Evolutionary conservation across 2,888 invertebrate species (phyloP).

Genomic region (Acrocyrtus sp.): DNA sequence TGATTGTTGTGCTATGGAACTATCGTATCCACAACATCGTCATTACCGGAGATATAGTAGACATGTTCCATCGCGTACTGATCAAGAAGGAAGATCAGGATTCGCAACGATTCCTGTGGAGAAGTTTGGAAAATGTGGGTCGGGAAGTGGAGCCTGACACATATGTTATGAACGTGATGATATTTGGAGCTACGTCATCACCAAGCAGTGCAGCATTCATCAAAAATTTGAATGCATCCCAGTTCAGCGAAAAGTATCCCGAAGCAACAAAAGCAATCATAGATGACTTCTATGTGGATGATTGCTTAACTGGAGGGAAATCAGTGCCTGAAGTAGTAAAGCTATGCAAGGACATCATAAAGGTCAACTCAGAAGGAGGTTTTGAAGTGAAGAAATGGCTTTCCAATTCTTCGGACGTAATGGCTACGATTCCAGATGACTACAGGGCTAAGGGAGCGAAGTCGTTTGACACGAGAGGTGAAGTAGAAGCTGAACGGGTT

Average conservation of each 20-base stretch:
- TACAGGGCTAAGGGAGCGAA: neutral
- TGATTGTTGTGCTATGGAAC: conserved; percentile 19
- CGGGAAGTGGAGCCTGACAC: neutral
- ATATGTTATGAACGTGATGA: conserved; percentile 2
- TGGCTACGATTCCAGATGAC: neutral
- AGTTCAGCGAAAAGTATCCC: neutral
- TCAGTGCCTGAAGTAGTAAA: neutral
- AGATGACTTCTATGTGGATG: conserved; percentile 12
- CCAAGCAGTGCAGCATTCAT: neutral
- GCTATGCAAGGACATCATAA: neutral
- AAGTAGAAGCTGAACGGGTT: conserved; percentile 4
- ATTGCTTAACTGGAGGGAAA: conserved; percentile 3
- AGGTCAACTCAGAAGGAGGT: neutral
- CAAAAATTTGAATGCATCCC: neutral
- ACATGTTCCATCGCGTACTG: conserved; percentile 43
- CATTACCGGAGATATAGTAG: conserved; percentile 43
- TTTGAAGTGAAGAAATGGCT: conserved; percentile 1
- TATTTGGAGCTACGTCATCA: conserved; percentile 9
- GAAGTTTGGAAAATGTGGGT: conserved; percentile 4
- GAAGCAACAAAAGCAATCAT: conserved; percentile 1
- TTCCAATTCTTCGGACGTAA: neutral
- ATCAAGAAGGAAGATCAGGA: conserved; percentile 21
- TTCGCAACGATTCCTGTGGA: conserved; percentile 42
- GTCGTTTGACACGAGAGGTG: neutral
- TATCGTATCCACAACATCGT: conserved; percentile 22